phyloP scores from a whole-genome alignment of 2,113 vertebrate genomes.

The Hypomesus transpacificus region DNA sequence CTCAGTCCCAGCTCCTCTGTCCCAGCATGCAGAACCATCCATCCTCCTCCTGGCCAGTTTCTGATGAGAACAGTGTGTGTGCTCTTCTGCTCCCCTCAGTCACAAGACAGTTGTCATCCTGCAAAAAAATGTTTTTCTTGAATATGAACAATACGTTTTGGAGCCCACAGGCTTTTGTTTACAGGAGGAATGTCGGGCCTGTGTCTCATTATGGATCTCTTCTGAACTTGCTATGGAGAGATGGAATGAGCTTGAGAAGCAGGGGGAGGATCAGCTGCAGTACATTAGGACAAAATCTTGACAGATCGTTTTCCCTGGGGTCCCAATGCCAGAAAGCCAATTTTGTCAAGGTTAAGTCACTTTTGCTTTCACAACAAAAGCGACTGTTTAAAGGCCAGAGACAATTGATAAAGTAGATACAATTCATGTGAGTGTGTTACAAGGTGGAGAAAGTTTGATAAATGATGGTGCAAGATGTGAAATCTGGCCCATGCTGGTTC shows the following conservation, averaged over 20 bases:
- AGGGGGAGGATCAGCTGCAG: constrained; percentile 56
- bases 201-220: constrained; percentile 64
- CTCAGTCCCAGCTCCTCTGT: not conserved
- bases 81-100: constrained; percentile 8
- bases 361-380: constrained; percentile 17
- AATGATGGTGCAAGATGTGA: no score
- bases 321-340: constrained; percentile 27
- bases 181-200: constrained; percentile 47
- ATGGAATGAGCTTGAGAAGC: constrained; percentile 53
- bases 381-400: not conserved
- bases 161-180: constrained; percentile 35
- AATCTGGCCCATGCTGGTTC: no score
- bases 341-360: constrained; percentile 26
- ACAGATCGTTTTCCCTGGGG: constrained; percentile 33
- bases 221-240: constrained; percentile 57
- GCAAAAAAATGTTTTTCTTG: constrained; percentile 42
- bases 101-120: constrained; percentile 47
- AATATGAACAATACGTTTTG: constrained; percentile 58
- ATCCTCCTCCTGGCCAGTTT: not conserved
- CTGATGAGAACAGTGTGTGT: constrained; percentile 47
- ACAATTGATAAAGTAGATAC: no score
- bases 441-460: not conserved
- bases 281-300: constrained; percentile 44
- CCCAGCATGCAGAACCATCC: no score
- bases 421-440: no score